Conservation (phyloP, 2,888 invertebrate species). For the Clusia tigrina region DNA sequence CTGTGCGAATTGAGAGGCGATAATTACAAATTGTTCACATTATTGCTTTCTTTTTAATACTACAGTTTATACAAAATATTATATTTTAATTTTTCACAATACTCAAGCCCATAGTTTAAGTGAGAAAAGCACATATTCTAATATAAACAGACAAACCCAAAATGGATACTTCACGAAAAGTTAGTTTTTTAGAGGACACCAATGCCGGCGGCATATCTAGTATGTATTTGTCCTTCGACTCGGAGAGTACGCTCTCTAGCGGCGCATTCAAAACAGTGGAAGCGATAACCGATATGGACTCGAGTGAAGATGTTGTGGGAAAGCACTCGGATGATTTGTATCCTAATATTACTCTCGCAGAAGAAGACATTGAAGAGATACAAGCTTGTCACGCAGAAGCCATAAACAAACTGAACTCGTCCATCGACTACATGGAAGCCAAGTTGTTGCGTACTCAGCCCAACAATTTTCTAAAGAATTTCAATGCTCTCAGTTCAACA, state of each 20-base stretch:
- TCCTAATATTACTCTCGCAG: slow-evolving; percentile 32
- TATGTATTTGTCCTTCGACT: slow-evolving; percentile 56
- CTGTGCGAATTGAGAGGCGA: too few relatives aligned
- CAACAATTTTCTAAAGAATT: slow-evolving; percentile 49
- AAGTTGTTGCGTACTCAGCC: slow-evolving; percentile 47
- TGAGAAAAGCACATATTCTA: neutral
- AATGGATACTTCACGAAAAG: slow-evolving; percentile 45
- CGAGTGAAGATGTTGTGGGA: slow-evolving; percentile 23
- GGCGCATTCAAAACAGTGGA: slow-evolving; percentile 41
- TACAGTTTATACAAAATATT: too few relatives aligned
- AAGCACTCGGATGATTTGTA: slow-evolving; percentile 36
- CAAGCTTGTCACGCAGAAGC: slow-evolving; percentile 23
- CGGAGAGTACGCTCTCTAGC: slow-evolving; percentile 49
- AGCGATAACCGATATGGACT: slow-evolving; percentile 27
- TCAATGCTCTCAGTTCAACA: slow-evolving; percentile 54
- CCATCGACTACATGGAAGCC: neutral
- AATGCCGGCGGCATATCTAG: slow-evolving; percentile 11
- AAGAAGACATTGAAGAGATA: slow-evolving; percentile 44
- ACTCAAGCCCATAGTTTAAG: too few relatives aligned
- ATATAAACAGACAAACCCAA: too few relatives aligned
- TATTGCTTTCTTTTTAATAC: too few relatives aligned
- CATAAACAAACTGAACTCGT: slow-evolving; percentile 27
- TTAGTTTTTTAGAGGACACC: too few relatives aligned
- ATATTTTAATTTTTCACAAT: too few relatives aligned
- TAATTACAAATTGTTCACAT: too few relatives aligned